phyloP scores from a whole-genome alignment of 2,888 invertebrate species.

The Carabus problematicus region DNA sequence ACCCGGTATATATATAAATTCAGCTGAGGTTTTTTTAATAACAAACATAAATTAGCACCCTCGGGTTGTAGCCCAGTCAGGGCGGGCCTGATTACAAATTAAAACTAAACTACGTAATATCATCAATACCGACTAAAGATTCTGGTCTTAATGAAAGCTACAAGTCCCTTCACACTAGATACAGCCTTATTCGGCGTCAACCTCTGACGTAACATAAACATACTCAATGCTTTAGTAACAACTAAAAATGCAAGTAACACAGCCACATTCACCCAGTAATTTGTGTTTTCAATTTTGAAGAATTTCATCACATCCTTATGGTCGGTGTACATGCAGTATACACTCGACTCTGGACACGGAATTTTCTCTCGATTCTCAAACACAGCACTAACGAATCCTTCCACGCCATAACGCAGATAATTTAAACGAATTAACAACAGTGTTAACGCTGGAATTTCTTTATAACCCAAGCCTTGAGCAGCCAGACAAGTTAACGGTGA shows the following conservation, averaged over 20 bases:
- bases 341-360: slow-evolving; percentile 73
- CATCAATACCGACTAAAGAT: neutral
- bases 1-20: no score
- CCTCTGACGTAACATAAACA: slow-evolving; percentile 77
- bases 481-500: slow-evolving; percentile 90
- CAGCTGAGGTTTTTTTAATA: no score
- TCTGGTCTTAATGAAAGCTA: slow-evolving; percentile 68
- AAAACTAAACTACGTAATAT: no score
- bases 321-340: slow-evolving; percentile 79
- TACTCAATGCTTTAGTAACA: slow-evolving; percentile 70
- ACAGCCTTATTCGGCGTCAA: slow-evolving; percentile 75
- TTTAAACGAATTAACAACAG: slow-evolving; percentile 75
- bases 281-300: slow-evolving; percentile 76
- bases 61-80: no score
- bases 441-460: slow-evolving; percentile 74
- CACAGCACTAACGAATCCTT: slow-evolving; percentile 80
- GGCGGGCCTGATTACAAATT: no score
- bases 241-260: slow-evolving; percentile 69
- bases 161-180: slow-evolving; percentile 73
- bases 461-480: slow-evolving; percentile 82
- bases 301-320: slow-evolving; percentile 76
- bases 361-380: slow-evolving; percentile 80
- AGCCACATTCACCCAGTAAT: slow-evolving; percentile 71
- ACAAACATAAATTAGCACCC: no score
- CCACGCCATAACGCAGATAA: slow-evolving; percentile 61